Percentiles rank a stretch among this genome's conserved stretches.
Conservation (phyloP, 2,113 vertebrate genomes). For the Oplegnathus fasciatus region DNA sequence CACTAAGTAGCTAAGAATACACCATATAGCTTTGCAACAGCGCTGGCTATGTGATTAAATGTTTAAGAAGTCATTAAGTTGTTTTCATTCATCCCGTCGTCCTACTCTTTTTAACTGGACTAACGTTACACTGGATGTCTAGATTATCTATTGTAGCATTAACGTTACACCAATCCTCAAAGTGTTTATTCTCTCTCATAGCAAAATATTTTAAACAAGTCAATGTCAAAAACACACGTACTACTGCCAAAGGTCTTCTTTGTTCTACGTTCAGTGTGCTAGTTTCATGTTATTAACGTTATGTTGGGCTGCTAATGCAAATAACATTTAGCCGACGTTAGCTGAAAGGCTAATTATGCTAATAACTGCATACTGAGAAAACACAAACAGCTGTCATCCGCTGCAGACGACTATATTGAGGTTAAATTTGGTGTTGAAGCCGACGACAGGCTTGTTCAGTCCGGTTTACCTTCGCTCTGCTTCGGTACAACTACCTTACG, state of each 20-base stretch:
- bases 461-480: not conserved
- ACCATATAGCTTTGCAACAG: not conserved
- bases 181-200: not conserved
- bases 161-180: not conserved
- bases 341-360: slow-evolving; percentile 43
- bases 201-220: not conserved
- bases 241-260: not conserved
- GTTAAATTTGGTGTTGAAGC: not conserved
- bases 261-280: not conserved
- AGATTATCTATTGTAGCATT: not conserved
- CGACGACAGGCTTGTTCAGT: not conserved
- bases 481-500: slow-evolving; percentile 11
- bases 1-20: not conserved
- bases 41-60: not conserved
- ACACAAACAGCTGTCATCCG: slow-evolving; percentile 26
- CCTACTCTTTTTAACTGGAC: slow-evolving; percentile 16
- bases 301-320: slow-evolving; percentile 18
- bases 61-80: slow-evolving; percentile 32
- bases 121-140: too few relatives aligned
- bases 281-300: not conserved
- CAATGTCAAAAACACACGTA: not conserved
- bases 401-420: not conserved
- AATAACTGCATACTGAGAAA: slow-evolving; percentile 5
- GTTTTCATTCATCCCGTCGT: slow-evolving; percentile 44
- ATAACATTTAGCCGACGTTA: slow-evolving; percentile 41